Evolutionary conservation across 1,140 invertebrate species (phyloP).

Genomic region (Asbolus verrucosus): DNA sequence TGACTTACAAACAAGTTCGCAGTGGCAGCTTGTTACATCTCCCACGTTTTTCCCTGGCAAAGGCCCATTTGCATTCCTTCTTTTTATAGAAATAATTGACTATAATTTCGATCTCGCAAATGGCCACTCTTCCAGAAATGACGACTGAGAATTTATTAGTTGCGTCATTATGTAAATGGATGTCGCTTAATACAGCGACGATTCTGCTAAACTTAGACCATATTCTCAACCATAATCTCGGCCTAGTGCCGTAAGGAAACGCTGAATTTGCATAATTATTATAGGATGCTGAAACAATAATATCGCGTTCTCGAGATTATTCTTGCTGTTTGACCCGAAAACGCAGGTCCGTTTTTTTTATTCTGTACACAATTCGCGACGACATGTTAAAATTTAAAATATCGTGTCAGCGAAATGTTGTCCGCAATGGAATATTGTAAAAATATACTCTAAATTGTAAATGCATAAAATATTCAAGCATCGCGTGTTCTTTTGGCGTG

Average conservation of each 20-base stretch:
- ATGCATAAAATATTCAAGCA: constrained; percentile 26
- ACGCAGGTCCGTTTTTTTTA: background rate
- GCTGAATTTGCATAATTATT: constrained; percentile 55
- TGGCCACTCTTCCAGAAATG: no score
- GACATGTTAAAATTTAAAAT: constrained; percentile 25
- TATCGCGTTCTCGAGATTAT: constrained; percentile 23
- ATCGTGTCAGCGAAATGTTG: constrained; percentile 17
- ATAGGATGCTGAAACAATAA: constrained; percentile 52
- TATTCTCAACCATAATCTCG: constrained; percentile 47
- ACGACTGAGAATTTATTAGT: constrained; percentile 21
- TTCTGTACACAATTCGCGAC: background rate
- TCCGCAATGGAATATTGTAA: constrained; percentile 35
- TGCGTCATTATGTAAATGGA: constrained; percentile 28
- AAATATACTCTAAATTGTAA: constrained; percentile 18
- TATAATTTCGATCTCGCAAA: no score
- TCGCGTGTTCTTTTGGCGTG: constrained; percentile 25
- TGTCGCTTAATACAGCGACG: constrained; percentile 25
- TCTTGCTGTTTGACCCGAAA: constrained; percentile 8
- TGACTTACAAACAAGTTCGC: no score
- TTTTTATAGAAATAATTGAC: no score
- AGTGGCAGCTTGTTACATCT: no score
- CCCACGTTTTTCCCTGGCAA: no score
- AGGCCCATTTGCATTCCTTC: no score
- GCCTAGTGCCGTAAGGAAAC: constrained; percentile 45
- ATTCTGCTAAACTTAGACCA: constrained; percentile 40